Conservation (phyloP, 2,113 vertebrate genomes). For the Peromyscus maniculatus region DNA sequence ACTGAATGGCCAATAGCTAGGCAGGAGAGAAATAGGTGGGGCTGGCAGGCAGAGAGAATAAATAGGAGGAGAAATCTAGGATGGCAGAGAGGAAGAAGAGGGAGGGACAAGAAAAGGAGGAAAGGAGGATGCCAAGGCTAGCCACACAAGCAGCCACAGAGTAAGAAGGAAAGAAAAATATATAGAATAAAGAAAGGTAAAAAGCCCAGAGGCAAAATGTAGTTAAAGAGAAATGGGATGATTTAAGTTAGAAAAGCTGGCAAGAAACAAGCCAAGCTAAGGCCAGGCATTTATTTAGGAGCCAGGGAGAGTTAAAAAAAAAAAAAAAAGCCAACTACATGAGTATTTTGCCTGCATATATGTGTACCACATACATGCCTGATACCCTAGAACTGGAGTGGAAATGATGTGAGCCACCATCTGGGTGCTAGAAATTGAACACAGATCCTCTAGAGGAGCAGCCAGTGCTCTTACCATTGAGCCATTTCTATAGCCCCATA, state of each 20-base stretch:
- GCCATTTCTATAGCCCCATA: not conserved
- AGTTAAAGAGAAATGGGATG: too few relatives aligned
- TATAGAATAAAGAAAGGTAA: too few relatives aligned
- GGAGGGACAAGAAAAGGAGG: too few relatives aligned
- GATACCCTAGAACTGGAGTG: not conserved
- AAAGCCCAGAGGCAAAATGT: too few relatives aligned
- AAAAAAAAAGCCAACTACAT: not conserved
- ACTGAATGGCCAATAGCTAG: not conserved
- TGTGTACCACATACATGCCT: not conserved
- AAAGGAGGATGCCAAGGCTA: too few relatives aligned
- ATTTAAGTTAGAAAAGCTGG: not conserved
- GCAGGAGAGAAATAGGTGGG: not conserved
- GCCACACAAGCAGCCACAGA: too few relatives aligned
- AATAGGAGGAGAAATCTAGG: too few relatives aligned
- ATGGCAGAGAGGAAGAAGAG: too few relatives aligned
- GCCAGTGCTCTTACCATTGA: not conserved
- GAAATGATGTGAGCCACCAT: not conserved
- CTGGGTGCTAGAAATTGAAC: not conserved
- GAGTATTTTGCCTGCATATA: not conserved
- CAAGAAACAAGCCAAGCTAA: not conserved
- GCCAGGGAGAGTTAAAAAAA: not conserved
- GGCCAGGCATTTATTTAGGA: not conserved
- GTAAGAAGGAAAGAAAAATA: too few relatives aligned
- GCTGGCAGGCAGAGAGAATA: not conserved
- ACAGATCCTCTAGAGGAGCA: not conserved